These are phyloP conservation scores for Carterocephalus palaemon DNA, from an alignment of 2,888 invertebrate species.

Conservation along the genomic window DNA sequence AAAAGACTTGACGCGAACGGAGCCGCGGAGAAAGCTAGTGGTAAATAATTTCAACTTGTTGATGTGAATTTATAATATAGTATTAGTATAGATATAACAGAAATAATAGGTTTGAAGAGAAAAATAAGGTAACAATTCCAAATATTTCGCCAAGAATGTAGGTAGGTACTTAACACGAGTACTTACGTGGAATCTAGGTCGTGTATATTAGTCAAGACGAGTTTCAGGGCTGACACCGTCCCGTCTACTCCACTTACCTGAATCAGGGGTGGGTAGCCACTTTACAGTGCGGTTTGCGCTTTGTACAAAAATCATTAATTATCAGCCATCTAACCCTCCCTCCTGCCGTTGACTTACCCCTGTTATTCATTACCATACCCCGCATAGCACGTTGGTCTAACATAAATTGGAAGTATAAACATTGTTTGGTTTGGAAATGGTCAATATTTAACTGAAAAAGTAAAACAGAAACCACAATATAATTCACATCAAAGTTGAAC, in stretches of 20 bases:
- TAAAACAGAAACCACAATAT: too few species aligned
- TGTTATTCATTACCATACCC: slow-evolving; percentile 40
- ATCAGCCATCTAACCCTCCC: slow-evolving; percentile 49
- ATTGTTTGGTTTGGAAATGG: background rate
- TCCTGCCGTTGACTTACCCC: slow-evolving; percentile 37
- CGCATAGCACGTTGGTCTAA: slow-evolving; percentile 20
- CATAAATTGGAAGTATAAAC: slow-evolving; percentile 12
- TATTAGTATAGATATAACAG: too few species aligned
- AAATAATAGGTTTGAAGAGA: too few species aligned
- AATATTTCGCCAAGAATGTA: too few species aligned
- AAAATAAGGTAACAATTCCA: too few species aligned
- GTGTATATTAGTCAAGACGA: background rate
- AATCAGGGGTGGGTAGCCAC: slow-evolving; percentile 32
- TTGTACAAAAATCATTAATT: slow-evolving; percentile 72
- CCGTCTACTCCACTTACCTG: slow-evolving; percentile 20
- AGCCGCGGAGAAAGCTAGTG: too few species aligned
- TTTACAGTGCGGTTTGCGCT: slow-evolving; percentile 44
- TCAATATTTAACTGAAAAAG: slow-evolving; percentile 15
- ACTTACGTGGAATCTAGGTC: slow-evolving; percentile 1
- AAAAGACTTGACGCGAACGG: background rate
- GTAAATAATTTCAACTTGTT: too few species aligned
- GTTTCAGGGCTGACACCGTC: background rate
- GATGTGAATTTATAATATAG: too few species aligned
- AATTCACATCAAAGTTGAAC: too few species aligned
- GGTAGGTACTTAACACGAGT: too few species aligned